Base-by-base conservation (phyloP, 2,113 vertebrate species). In the Pteronura brasiliensis region DNA sequence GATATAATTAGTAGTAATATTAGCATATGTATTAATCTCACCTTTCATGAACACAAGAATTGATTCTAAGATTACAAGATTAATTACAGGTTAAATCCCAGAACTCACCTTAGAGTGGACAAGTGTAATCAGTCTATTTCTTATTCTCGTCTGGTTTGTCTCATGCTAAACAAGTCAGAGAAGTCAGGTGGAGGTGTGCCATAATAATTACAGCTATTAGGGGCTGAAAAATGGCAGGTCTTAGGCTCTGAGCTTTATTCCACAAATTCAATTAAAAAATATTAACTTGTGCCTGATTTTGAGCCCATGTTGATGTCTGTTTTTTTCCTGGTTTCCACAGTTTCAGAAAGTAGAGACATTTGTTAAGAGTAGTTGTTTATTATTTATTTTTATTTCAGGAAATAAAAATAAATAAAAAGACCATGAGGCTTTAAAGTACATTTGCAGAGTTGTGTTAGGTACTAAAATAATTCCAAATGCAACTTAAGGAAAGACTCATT, bases 341-440 rank as follows among this genome's bases (percentile, higher is more conserved):
- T 42, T 90, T 96, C 61, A 82, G 76, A 96, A 97, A 96, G 81
- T 9, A 84, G 61, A 97, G 74, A 81, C 55, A 47, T 85, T 79
- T 92, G 47, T 92, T 44, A 86, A 79, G 9, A 61, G 18, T 61
- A 61, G 25, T 87, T 96, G 27, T 55, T 96, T 89, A 63, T 87
- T 96, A 23, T 55, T 96, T 89, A 63, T 86, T 96, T 97, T 97
- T 88, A 95, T 67, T 83, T 95, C 42, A 80, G 69, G 76, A 82
- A 72, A 93, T 85, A 86, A 76, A 96, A 96, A 63, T 80, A 67
- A 93, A 79, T 91, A 63, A 80, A 92, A 92, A 65, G 42, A 63
- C 17, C 74, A 72, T 5, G 13, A 85, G 4, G 29, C 10, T n/a
- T 11, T 47, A 67, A 72, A 61, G 31, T 59, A 72, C 34, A 59